Evolutionary conservation across 2,888 invertebrate genomes (phyloP).

Genomic region (Spisula solida): DNA sequence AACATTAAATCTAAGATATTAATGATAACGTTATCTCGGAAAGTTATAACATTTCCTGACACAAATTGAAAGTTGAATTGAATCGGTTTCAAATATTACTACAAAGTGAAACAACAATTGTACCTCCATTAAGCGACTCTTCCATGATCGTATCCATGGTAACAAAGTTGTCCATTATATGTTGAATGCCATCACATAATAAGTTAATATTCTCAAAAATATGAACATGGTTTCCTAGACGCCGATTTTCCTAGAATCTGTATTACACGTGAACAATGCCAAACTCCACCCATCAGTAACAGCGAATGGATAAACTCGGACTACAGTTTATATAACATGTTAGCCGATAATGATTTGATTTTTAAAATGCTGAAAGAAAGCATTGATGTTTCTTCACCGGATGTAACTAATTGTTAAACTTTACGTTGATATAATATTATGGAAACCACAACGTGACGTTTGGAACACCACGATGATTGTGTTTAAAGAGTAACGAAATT

Average conservation of each 20-base stretch:
- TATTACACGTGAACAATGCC: background rate
- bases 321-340: background rate
- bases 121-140: background rate
- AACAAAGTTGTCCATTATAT: background rate
- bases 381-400: background rate
- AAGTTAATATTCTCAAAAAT: background rate
- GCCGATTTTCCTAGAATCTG: background rate
- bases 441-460: background rate
- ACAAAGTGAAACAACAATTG: background rate
- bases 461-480: too few species aligned
- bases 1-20: too few species aligned
- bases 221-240: background rate
- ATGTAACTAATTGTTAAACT: background rate
- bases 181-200: background rate
- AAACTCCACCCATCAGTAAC: background rate
- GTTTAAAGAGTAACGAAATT: too few species aligned
- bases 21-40: too few species aligned
- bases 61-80: too few species aligned
- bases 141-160: constrained; percentile 10
- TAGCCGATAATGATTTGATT: background rate
- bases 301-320: background rate
- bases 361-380: background rate
- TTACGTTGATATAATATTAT: too few species aligned
- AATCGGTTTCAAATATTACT: too few species aligned
- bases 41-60: too few species aligned